Evolutionary conservation across 2,797 vertebrate genomes (phyloP), one percentile per base, ranked within the genome.

Genomic region (Cynopterus sphinx): DNA sequence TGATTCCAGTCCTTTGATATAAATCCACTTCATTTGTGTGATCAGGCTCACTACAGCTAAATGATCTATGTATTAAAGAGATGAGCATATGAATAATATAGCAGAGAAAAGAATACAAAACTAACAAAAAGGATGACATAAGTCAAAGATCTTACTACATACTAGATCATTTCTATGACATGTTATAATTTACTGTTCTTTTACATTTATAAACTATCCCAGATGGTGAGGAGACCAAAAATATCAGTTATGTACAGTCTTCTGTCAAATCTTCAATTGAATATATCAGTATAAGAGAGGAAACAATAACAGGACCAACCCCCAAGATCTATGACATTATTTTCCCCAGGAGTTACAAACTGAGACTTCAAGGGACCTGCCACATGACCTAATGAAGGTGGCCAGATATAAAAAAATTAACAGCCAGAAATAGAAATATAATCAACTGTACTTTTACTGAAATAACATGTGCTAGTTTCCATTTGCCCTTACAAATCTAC

Each of bases 231-330:
- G 41, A 93, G 33, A 36, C 46, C 55, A 1, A 75, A 92, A 67
- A 94, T 51, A 73, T 67, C 39, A 82, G 41, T 36, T 90, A 63
- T 2, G 2, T 59, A 74, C 7, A 65, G n/a, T n/a, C 21, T 63
- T 17, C 36, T 67, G 57, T 87, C 68, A 81, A 87, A 74, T 75
- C 46, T 75, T 91, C 67, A 53, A 7, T 28, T 94, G 92, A 94
- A 39, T 26, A 41, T 71, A 55, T 73, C 67, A 87, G 17, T 57
- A 39, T 33, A 59, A 68, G 33, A 68, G 61, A 87, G 49, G 75
- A 82, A 82, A 67, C 24, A n/a, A 3, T 68, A 39, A 36, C 15
- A 93, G 57, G 49, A 65, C 19, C 55, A 79, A 57, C 12, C 11
- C 67, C 19, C 83, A 51, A 67, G 39, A 51, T 61, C 28, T 75